Conservation (phyloP, 2,113 vertebrate species). For the Cyanoliseus patagonus region DNA sequence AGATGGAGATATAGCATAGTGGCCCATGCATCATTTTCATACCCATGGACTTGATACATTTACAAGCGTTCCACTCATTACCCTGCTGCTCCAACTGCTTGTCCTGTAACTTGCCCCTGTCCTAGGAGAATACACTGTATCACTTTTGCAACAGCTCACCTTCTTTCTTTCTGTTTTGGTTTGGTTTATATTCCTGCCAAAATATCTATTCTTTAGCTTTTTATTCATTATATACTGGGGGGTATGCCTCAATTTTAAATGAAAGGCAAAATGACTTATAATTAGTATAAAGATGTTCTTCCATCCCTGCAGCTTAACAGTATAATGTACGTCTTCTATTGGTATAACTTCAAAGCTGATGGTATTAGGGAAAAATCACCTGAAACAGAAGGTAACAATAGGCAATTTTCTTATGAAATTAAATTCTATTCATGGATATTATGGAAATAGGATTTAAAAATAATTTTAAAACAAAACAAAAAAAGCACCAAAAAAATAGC, state of each 20-base stretch:
- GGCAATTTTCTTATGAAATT: neutral
- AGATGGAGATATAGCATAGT: neutral
- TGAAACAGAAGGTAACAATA: neutral
- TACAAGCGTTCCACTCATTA: neutral
- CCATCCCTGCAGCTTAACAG: neutral
- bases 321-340: neutral
- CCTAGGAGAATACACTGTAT: neutral
- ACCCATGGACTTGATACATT: neutral
- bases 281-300: neutral
- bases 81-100: neutral
- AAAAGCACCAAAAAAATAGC: neutral
- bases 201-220: neutral
- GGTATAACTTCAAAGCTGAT: neutral
- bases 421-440: neutral
- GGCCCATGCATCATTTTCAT: neutral
- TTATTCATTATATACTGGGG: neutral
- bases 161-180: neutral
- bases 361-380: neutral
- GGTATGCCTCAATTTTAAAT: neutral
- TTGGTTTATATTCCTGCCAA: neutral
- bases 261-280: neutral
- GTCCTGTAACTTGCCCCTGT: neutral
- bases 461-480: neutral
- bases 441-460: neutral
- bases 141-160: rapidly evolving